Base-by-base conservation (phyloP, 2,888 invertebrate species). In the Andrena hattorfiana region DNA sequence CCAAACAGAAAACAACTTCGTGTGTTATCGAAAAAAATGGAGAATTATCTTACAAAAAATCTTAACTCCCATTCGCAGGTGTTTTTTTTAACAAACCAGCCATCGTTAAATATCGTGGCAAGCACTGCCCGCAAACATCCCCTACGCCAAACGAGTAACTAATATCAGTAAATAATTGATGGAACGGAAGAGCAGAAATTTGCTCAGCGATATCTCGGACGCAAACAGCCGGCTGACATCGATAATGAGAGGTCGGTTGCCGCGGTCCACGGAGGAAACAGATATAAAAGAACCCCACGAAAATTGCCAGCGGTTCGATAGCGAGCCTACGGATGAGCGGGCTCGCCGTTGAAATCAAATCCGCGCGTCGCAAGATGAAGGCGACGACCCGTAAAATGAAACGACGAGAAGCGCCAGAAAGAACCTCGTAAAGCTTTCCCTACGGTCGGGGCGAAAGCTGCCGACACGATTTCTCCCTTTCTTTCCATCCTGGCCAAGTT, bases 371-470 rank as follows among this genome's bases (percentile, higher is more conserved):
- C 71, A 81, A 76, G 83, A 86, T 86, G 83, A 84, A 90, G 87
- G 89, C 85, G 91, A 85, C 86, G 89, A 86, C 80, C 90, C 91
- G 90, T 91, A 90, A 91, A 91, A 89, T 87, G 85, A 87, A 89
- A 86, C 77, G 85, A 77, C 85, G 73, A 79, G 74, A 79, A 69
- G 69, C 74, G 75, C 51, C 66, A 74, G 84, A 70, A 83, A 85
- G 83, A 85, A 82, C 71, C 81, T 89, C 88, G 81, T 89, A 89
- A 89, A 89, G 80, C 80, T 78, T 78, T 69, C 75, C 74, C 79
- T 48, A 59, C 73, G 20, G 59, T 72, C 74, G 70, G 56, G 67
- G 56, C 67, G 72, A 84, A 80, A 85, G 77, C 84, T 69, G 78
- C 67, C 83, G 59, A 68, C 83, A 64, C 74, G 77, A 59, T 71